A percentile compares a stretch with the other conserved stretches of the same genome.
phyloP scores from a whole-genome alignment of 2,797 vertebrate genomes.

The Phrynocephalus guinanensis region DNA sequence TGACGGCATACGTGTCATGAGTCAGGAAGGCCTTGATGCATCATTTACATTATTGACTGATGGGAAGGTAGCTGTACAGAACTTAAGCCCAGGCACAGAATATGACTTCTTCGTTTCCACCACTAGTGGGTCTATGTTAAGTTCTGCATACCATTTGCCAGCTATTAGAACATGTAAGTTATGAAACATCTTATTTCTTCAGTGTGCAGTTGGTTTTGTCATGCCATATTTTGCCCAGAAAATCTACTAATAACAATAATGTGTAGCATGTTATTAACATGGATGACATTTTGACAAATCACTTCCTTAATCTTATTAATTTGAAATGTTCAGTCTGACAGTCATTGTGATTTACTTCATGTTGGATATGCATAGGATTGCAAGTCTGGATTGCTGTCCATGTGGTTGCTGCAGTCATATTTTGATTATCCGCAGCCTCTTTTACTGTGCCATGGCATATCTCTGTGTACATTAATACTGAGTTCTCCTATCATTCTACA shows the following conservation, averaged over 20 bases:
- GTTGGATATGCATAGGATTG: neutral
- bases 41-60: constrained; percentile 64
- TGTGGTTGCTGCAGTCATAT: neutral
- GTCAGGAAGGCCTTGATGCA: constrained; percentile 63
- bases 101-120: constrained; percentile 81
- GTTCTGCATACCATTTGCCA: constrained; percentile 74
- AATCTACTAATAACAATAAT: neutral
- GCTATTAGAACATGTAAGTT: constrained; percentile 85
- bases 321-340: neutral
- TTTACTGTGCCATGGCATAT: neutral
- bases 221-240: neutral
- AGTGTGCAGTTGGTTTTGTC: neutral
- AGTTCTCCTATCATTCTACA: neutral
- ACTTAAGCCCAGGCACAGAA: constrained; percentile 81
- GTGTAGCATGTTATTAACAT: neutral
- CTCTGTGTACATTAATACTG: neutral
- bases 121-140: constrained; percentile 79
- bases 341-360: neutral
- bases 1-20: constrained; percentile 81
- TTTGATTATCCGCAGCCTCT: neutral
- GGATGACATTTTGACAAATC: neutral
- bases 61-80: constrained; percentile 71
- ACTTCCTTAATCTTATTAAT: neutral
- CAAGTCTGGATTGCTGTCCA: neutral
- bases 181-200: neutral